Base-by-base conservation (phyloP, 2,113 vertebrate genomes). In the Pygoscelis antarcticus region DNA sequence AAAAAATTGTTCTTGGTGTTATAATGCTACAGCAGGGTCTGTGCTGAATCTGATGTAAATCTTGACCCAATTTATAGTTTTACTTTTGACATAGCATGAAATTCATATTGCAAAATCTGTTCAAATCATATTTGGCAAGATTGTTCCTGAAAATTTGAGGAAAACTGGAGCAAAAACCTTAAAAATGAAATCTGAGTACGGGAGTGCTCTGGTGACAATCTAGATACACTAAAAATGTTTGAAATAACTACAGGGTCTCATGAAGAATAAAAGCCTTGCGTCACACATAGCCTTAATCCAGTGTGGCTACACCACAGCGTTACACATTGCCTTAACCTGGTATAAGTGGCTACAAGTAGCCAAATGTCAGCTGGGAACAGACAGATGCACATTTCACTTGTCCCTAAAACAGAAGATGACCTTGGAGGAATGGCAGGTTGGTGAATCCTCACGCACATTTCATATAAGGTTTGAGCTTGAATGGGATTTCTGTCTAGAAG, bases 41-140 rank as follows among this genome's bases (percentile, higher is more conserved):
- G 62, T 87, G 58, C 62, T 84, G 82, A 85, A 79, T 93, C 70
- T 90, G 72, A 95, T 79, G 62, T 85, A 94, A 93, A 95, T 90
- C 78, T 94, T 78, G 87, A 88, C 62, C 65, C 52, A 85, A 40
- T 92, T 94, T 79, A 61, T 72, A 94, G n/a, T 64, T 83, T 96
- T 90, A 51, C 29, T 85, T 87, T 71, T 96, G 66, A 92, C 25
- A 75, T 84, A 71, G 78, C 22, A 78, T 58, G 69, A 70, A 87
- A 93, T 83, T 88, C 29, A 52, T 44, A 77, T 44, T 90, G 82
- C 13, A 90, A 92, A 97, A 94, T 95, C 75, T 85, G 75, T 86
- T 96, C 82, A 85, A 89, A 85, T 83, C 11, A 23, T 64, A 92
- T 83, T 90, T 93, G 82, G 82, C 90, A 96, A 88, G 70, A 83